Evolutionary conservation across 1,140 invertebrate genomes (phyloP).

Genomic region (Brevipalpus yothersi): DNA sequence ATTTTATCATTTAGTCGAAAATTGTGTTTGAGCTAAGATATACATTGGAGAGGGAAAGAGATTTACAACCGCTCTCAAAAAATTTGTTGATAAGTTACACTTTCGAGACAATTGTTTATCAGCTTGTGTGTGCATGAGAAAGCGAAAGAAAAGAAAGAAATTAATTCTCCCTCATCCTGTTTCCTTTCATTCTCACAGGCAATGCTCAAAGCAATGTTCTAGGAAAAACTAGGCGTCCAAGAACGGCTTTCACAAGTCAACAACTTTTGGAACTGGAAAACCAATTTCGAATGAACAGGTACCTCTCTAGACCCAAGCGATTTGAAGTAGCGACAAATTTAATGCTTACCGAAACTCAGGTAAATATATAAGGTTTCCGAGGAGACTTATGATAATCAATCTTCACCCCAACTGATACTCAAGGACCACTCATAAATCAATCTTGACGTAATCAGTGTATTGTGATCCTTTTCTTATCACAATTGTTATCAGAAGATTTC

Average conservation of each 20-base stretch:
- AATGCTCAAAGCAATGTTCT: constrained; percentile 45
- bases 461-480: too few species aligned
- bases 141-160: neutral
- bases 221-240: constrained; percentile 77
- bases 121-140: neutral
- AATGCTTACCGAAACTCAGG: constrained; percentile 95
- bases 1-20: too few species aligned
- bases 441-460: too few species aligned
- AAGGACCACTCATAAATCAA: too few species aligned
- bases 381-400: too few species aligned
- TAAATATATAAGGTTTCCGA: constrained; percentile 20
- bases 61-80: too few species aligned
- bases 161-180: neutral
- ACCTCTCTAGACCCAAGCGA: constrained; percentile 85
- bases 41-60: too few species aligned
- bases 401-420: too few species aligned
- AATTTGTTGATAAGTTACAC: too few species aligned
- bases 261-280: constrained; percentile 91
- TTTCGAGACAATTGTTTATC: too few species aligned
- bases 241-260: constrained; percentile 93
- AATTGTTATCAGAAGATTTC: too few species aligned
- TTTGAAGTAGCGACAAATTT: constrained; percentile 94
- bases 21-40: too few species aligned
- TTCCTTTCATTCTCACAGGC: constrained; percentile 20
- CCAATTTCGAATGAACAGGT: constrained; percentile 96